These are phyloP conservation scores for Bothrops jararaca DNA, from an alignment of 2,113 vertebrate genomes.

Conservation along the genomic window DNA sequence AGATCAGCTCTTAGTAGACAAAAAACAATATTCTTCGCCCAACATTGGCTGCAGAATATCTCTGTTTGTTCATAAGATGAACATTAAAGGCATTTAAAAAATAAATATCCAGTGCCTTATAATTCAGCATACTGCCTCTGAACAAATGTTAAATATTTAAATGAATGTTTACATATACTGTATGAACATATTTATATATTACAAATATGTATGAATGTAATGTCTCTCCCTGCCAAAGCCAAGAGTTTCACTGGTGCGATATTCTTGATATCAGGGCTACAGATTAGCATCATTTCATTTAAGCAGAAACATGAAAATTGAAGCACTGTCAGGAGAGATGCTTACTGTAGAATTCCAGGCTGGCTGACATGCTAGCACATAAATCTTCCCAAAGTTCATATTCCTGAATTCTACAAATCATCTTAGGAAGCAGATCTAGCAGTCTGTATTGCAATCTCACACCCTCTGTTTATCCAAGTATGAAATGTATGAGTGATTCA, in stretches of 20 bases:
- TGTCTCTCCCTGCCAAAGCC: not conserved
- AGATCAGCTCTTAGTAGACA: conserved; percentile 12
- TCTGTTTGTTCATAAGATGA: not conserved
- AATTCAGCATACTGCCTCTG: not conserved
- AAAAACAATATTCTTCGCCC: not conserved
- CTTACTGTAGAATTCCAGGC: not conserved
- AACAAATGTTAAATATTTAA: not conserved
- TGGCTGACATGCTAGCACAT: not conserved
- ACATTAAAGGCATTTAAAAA: not conserved
- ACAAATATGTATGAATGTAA: not conserved
- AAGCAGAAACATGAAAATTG: not conserved
- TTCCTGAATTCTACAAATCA: not conserved
- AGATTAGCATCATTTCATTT: not conserved
- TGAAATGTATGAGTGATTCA: not conserved
- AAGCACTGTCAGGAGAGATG: not conserved
- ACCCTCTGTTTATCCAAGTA: not conserved
- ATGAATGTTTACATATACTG: not conserved
- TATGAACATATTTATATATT: not conserved
- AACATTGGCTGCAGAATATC: not conserved
- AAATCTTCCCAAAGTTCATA: not conserved
- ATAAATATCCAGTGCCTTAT: not conserved
- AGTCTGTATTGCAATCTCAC: not conserved
- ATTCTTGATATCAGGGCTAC: not conserved
- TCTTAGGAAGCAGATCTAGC: not conserved
- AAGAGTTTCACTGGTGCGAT: not conserved